Evolutionary conservation across 2,888 invertebrate genomes (phyloP), one percentile per base, ranked within the genome.

Genomic region (Epinotia ramella): DNA sequence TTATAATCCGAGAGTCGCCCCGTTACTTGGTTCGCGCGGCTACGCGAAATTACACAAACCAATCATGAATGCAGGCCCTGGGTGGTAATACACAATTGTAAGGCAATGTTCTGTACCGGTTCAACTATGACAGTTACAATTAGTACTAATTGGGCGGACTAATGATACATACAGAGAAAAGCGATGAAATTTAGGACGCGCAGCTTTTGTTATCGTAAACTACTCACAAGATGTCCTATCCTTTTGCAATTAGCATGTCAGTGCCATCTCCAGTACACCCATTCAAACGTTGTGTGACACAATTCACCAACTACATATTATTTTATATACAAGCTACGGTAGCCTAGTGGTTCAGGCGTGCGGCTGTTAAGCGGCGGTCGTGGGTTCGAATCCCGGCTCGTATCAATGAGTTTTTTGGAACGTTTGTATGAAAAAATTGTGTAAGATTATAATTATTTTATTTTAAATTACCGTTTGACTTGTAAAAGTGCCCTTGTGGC

Each of bases 31-130:
- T 90, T 91, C 90, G 87, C 88, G 89, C 88, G 84, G 87, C 80
- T 84, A 85, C 86, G 87, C 89, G 90, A 89, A 91, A 91, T 91
- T 88, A 89, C 87, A 88, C 88, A 87, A 89, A 87, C 89, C 90
- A 89, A 91, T 91, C 89, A 89, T 86, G 80, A 85, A 82, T 63
- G 76, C 33, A 63, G 72, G 59, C 65, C 76, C 76, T 76, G 53
- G 71, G 49, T 64, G 60, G 71, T 75, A 71, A 71, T 71, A 46
- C 65, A 71, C 66, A 76, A 76, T 76, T 72, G 65, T 59, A 66
- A 65, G 65, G 71, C 70, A 75, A 75, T 75, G 70, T 75, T 68
- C 65, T 12, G 56, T 71, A 71, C 53, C 65, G 75, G 75, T 70
- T 71, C n/a, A 66, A 73, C 46, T 49, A 66, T 70, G 24, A 69